A percentile compares a stretch with the other conserved stretches of the same genome.
Evolutionary conservation across 2,113 vertebrate species (phyloP).

Genomic region (Rattus rattus): DNA sequence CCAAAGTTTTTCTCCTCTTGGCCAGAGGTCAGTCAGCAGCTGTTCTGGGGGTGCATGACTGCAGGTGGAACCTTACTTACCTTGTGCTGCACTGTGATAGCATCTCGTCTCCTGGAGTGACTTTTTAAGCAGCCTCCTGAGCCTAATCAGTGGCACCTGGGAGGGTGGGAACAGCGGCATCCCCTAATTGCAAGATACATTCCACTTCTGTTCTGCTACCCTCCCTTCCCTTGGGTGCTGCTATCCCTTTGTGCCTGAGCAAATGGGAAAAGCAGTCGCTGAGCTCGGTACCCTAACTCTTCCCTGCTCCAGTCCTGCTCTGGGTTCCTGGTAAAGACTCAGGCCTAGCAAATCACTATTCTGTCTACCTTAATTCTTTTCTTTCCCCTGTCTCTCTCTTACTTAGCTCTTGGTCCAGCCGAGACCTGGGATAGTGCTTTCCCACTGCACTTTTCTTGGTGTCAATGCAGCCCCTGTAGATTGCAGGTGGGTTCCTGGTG

Average conservation of each 20-base stretch:
- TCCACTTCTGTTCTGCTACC: neutral
- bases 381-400: neutral
- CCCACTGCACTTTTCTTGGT: neutral
- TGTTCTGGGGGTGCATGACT: neutral
- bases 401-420: neutral
- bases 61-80: too few species aligned
- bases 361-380: neutral
- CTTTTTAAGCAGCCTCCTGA: neutral
- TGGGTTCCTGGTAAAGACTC: neutral
- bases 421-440: neutral
- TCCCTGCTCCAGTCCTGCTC: neutral
- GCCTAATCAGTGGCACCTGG: neutral
- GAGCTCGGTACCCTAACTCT: neutral
- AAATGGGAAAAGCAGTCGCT: slow-evolving; percentile 15
- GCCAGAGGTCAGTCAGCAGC: neutral
- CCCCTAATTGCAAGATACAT: neutral
- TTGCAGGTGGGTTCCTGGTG: neutral
- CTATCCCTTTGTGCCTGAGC: neutral
- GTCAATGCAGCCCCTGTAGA: neutral
- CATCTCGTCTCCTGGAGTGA: neutral
- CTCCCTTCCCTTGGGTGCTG: neutral
- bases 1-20: neutral
- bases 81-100: neutral
- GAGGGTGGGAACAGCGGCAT: neutral
- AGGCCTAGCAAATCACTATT: neutral